Evolutionary conservation across 2,797 vertebrate species (phyloP), one percentile per base, ranked within the genome.

Genomic region (Hemibagrus guttatus): DNA sequence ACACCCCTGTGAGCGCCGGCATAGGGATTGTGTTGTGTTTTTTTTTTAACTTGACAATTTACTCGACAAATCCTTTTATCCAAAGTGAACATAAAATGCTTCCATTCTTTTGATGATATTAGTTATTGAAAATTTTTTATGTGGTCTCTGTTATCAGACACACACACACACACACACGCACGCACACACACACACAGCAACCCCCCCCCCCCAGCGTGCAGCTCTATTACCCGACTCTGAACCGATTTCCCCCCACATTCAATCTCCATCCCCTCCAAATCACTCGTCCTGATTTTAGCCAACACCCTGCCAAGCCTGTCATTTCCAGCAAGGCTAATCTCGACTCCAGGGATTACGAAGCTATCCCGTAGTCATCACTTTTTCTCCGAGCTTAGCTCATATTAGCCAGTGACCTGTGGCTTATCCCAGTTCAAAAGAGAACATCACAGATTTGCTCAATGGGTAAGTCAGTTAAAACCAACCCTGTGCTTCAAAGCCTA

Each of bases 361-460:
- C 92, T 95, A 93, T 95, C 94, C 94, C 87, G 87, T 92, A 93
- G 95, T 95, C 95, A 95, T 95, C 95, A 95, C 90, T 95, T 95
- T 81, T 93, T 52, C 74, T 90, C 91, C 91, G 92, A 93, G 93
- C 92, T 95, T 94, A 95, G 93, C 93, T 92, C 92, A 91, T 94
- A 95, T 96, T 95, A 95, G 93, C 93, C 93, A 92, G 92, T 93
- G 90, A 93, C 93, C 93, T 88, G 31, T 93, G 91, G 94, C 94
- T 95, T 92, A 94, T 91, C 89, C 90, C 89, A 93, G 94, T 95
- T 95, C 93, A 95, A 94, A 95, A 93, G 93, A 92, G 92, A 94
- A 94, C 94, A 94, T 87, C 87, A 63, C 78, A 92, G 92, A 95
- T 95, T 93, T 90, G 91, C 90, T 86, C 92, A 86, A 91, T 74